Percentiles rank a stretch among this genome's conserved stretches.
phyloP scores from a whole-genome alignment of 2,888 invertebrate species.

The Amiota minor region DNA sequence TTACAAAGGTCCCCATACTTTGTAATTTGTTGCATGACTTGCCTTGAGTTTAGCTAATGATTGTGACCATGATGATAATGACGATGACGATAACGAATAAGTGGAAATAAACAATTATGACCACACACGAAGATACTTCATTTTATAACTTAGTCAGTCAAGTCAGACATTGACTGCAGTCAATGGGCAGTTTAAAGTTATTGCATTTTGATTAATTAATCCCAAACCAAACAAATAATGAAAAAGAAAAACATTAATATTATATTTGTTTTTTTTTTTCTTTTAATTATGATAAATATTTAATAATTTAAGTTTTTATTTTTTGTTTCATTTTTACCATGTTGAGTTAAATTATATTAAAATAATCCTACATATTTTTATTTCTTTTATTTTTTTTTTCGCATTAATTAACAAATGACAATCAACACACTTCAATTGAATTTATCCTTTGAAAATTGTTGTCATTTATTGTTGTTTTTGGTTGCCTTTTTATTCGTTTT shows the following conservation, averaged over 20 bases:
- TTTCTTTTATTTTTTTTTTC: neutral
- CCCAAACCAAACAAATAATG: no score
- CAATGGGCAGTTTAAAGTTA: no score
- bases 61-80: neutral
- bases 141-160: no score
- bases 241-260: no score
- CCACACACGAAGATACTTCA: constrained; percentile 3
- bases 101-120: neutral
- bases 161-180: no score
- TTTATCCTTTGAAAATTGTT: neutral
- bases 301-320: neutral
- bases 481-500: neutral
- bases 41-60: neutral
- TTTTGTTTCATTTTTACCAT: neutral
- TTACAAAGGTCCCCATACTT: neutral
- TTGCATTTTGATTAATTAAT: no score
- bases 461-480: neutral
- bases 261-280: no score
- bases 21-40: neutral
- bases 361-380: neutral
- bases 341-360: neutral
- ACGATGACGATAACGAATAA: neutral
- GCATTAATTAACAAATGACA: neutral
- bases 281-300: no score
- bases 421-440: neutral